These are phyloP conservation scores for Drosophila nr. perissopoda DNA, from an alignment of 2,888 invertebrate species.

Conservation along the genomic window DNA sequence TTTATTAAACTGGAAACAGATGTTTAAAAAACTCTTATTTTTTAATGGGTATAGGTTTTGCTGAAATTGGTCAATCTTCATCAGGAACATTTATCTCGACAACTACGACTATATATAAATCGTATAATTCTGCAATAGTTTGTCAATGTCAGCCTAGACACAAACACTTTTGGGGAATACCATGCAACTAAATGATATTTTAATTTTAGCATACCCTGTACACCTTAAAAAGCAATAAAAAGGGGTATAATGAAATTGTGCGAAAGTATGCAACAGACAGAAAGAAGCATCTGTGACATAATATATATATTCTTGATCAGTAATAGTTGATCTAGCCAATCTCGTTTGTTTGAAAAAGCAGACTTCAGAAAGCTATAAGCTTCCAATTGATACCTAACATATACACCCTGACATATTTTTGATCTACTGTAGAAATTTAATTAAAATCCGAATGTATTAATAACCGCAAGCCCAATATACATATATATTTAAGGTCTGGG, in stretches of 20 bases:
- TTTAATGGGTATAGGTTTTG: neutral
- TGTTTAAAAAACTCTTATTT: neutral
- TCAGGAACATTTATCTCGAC: neutral
- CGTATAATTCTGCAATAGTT: neutral
- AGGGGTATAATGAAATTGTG: neutral
- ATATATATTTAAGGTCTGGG: neutral
- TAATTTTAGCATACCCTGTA: neutral
- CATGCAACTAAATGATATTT: slow-evolving; percentile 7
- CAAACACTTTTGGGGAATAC: slow-evolving; percentile 38
- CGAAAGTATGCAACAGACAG: neutral
- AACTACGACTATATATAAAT: neutral
- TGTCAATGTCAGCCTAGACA: neutral
- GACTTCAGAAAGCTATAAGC: neutral
- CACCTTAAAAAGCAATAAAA: neutral
- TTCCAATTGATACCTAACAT: neutral
- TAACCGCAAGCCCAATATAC: neutral
- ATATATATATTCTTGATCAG: neutral
- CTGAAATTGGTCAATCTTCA: neutral
- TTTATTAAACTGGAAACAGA: neutral
- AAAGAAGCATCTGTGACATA: neutral
- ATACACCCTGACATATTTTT: neutral
- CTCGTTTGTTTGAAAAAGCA: too few species aligned
- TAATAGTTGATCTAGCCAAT: neutral
- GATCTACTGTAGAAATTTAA: neutral
- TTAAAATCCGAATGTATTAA: neutral